Conservation (phyloP, 2,797 vertebrate species). For the Tokudaia tokunoshimensis region DNA sequence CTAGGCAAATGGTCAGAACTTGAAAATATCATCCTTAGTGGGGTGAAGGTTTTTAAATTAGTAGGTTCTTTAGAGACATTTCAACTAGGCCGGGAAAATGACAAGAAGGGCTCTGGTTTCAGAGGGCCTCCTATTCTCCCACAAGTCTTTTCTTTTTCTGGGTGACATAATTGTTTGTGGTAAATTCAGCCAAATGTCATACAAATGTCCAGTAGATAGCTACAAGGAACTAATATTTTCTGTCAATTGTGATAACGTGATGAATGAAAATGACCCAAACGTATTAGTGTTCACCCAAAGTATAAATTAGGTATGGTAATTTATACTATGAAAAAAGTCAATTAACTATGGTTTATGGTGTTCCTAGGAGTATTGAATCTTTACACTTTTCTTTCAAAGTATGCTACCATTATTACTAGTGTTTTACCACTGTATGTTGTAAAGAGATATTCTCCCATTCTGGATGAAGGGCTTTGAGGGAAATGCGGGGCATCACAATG, state of each 20-base stretch:
- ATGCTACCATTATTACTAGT: background rate
- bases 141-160: background rate
- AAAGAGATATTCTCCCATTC: background rate
- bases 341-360: background rate
- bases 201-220: background rate
- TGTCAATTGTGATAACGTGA: background rate
- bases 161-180: background rate
- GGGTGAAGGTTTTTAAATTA: constrained; percentile 13
- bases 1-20: too few species aligned
- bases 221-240: constrained; percentile 17
- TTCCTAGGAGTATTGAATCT: background rate
- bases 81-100: background rate
- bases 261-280: background rate
- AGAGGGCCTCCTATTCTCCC: background rate
- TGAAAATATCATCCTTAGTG: too few species aligned
- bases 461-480: background rate
- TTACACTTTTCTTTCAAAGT: constrained; percentile 26
- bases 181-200: background rate
- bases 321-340: background rate
- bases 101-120: background rate
- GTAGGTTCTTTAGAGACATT: constrained; percentile 1
- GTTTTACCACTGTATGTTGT: background rate
- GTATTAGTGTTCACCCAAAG: background rate
- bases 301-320: constrained; percentile 20
- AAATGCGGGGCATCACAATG: background rate